Evolutionary conservation across 92 coral and sea anemone species (phyloP).

Genomic region (Nematostella vectensis): DNA sequence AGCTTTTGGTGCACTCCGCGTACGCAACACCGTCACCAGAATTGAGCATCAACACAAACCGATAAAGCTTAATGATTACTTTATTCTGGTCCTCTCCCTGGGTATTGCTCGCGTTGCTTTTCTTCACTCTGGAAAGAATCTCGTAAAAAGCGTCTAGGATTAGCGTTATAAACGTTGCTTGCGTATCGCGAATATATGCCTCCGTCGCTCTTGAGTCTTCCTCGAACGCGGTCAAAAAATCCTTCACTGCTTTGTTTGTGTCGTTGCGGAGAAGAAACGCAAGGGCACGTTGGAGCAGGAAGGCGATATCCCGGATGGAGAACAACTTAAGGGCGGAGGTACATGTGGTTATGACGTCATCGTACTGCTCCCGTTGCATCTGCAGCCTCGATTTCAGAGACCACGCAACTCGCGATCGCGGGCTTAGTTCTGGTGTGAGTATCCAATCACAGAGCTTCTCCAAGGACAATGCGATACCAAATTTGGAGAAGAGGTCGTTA

Average conservation of each 20-base stretch:
- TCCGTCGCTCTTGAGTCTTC: conserved; percentile 23
- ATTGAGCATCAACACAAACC: conserved; percentile 44
- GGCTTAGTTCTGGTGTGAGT: conserved; percentile 45
- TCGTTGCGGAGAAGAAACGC: conserved; percentile 33
- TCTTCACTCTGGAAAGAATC: conserved; percentile 13
- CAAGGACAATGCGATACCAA: conserved; percentile 34
- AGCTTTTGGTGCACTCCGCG: conserved; percentile 44
- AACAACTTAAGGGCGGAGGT: conserved; percentile 39
- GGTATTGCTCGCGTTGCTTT: neutral
- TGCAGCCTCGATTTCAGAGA: conserved; percentile 43
- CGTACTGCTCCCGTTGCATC: conserved; percentile 31
- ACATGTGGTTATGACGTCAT: conserved; percentile 41
- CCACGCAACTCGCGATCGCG: conserved; percentile 74
- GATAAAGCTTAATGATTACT: conserved; percentile 32
- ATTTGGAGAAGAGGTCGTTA: conserved; percentile 11
- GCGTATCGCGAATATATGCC: conserved; percentile 40
- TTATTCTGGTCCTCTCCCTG: neutral
- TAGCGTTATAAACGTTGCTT: conserved; percentile 13
- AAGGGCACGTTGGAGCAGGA: conserved; percentile 48
- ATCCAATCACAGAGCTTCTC: conserved; percentile 71
- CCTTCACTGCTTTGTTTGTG: conserved; percentile 37
- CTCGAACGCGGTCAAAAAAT: conserved; percentile 38
- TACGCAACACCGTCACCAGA: conserved; percentile 27
- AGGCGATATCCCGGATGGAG: conserved; percentile 10
- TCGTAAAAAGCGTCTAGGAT: conserved; percentile 49